These are phyloP conservation scores for Dynastes hyllus DNA, from an alignment of 2,888 invertebrate genomes.

Conservation along the genomic window DNA sequence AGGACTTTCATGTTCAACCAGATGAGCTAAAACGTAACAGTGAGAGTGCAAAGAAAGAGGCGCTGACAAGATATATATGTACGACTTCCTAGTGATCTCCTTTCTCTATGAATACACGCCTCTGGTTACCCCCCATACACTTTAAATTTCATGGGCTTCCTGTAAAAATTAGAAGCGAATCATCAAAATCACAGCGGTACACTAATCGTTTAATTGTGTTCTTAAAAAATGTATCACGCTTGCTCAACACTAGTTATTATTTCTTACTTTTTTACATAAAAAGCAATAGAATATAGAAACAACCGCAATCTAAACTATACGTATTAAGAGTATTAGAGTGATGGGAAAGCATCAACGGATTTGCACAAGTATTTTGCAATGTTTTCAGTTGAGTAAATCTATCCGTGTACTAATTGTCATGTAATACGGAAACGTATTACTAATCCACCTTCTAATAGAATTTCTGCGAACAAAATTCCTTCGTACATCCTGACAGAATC, in stretches of 20 bases:
- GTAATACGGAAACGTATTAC: neutral
- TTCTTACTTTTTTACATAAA: neutral
- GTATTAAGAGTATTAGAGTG: neutral
- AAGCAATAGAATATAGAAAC: neutral
- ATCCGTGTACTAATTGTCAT: neutral
- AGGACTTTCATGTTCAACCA: slow-evolving; percentile 64
- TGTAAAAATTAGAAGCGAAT: slow-evolving; percentile 16
- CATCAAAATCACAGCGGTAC: neutral
- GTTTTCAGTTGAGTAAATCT: neutral
- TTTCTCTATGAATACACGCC: slow-evolving; percentile 64
- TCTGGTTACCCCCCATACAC: slow-evolving; percentile 18
- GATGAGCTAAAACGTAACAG: slow-evolving; percentile 58
- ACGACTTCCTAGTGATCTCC: slow-evolving; percentile 66
- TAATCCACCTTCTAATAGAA: neutral
- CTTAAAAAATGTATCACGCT: no score
- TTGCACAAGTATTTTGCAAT: slow-evolving; percentile 4
- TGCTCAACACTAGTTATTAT: no score
- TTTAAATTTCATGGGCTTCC: slow-evolving; percentile 17
- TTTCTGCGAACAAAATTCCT: no score
- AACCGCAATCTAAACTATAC: neutral
- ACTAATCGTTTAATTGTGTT: neutral
- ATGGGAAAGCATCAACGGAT: neutral
- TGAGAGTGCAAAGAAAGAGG: slow-evolving; percentile 62
- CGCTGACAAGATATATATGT: slow-evolving; percentile 65
- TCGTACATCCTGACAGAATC: no score